phyloP scores from a whole-genome alignment of 2,888 invertebrate genomes.

The Crocallis elinguaria region DNA sequence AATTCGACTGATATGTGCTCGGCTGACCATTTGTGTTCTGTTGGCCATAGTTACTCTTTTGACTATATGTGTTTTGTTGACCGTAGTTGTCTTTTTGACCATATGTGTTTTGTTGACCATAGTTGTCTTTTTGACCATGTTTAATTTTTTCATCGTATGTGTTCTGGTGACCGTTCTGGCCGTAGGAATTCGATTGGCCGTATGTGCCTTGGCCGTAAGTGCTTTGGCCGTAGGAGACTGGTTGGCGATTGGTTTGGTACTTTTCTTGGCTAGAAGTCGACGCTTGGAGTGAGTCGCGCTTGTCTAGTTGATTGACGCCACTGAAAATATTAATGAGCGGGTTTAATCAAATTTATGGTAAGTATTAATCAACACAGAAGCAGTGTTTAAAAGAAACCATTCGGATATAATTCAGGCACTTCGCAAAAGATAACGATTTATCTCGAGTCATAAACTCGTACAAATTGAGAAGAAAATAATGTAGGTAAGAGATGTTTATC shows the following conservation, averaged over 20 bases:
- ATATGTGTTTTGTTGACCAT: slow-evolving; percentile 30
- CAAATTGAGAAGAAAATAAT: too few relatives aligned
- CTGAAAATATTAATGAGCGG: slow-evolving; percentile 41
- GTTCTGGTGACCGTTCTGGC: slow-evolving; percentile 11
- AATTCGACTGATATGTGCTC: slow-evolving; percentile 25
- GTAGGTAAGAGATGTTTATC: too few relatives aligned
- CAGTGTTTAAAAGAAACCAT: too few relatives aligned
- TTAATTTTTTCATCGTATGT: neutral
- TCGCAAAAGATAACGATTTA: too few relatives aligned
- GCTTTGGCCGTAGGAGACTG: slow-evolving; percentile 35
- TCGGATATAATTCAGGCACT: too few relatives aligned
- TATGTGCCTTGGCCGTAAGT: slow-evolving; percentile 34
- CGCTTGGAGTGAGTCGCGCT: slow-evolving; percentile 42
- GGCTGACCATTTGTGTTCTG: slow-evolving; percentile 38
- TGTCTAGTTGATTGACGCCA: slow-evolving; percentile 59
- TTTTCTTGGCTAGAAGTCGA: slow-evolving; percentile 43
- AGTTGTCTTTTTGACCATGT: neutral
- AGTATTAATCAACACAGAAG: too few relatives aligned
- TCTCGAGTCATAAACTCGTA: too few relatives aligned
- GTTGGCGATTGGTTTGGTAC: slow-evolving; percentile 38
- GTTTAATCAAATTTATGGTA: too few relatives aligned
- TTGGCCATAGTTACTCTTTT: slow-evolving; percentile 32
- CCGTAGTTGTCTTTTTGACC: slow-evolving; percentile 26
- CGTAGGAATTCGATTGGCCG: slow-evolving; percentile 27
- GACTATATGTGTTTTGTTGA: slow-evolving; percentile 18